Evolutionary conservation across 2,888 invertebrate species (phyloP).

Genomic region (Dynastes grantii): DNA sequence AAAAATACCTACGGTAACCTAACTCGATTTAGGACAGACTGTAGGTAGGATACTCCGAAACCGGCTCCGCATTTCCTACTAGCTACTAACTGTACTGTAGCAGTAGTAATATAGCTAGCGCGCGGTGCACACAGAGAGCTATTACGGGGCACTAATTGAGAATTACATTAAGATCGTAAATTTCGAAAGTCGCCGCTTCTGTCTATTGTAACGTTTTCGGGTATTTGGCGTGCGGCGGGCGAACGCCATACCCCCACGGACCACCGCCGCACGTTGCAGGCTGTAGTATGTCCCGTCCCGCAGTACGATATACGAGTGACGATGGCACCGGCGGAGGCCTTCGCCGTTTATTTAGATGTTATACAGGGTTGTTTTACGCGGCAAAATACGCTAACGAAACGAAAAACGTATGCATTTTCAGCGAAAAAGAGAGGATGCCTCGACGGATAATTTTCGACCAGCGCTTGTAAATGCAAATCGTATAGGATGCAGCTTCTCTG

Average conservation of each 20-base stretch:
- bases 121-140: conserved; percentile 66
- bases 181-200: conserved; percentile 69
- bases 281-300: conserved; percentile 7
- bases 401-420: too few relatives aligned
- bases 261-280: not conserved
- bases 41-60: too few relatives aligned
- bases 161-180: conserved; percentile 80
- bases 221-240: conserved; percentile 31
- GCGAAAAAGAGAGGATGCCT: too few relatives aligned
- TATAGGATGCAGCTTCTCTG: too few relatives aligned
- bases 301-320: conserved; percentile 15
- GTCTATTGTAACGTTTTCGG: conserved; percentile 45
- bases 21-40: too few relatives aligned
- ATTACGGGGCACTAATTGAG: conserved; percentile 79
- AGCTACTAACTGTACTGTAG: not conserved
- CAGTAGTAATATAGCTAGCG: not conserved
- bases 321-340: not conserved
- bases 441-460: too few relatives aligned
- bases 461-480: too few relatives aligned
- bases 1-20: too few relatives aligned
- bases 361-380: too few relatives aligned
- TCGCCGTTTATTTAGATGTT: conserved; percentile 18
- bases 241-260: not conserved
- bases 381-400: too few relatives aligned
- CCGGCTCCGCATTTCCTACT: conserved; percentile 52